Base-by-base conservation (phyloP, 1,140 invertebrate genomes). In the Bombus fervidus region DNA sequence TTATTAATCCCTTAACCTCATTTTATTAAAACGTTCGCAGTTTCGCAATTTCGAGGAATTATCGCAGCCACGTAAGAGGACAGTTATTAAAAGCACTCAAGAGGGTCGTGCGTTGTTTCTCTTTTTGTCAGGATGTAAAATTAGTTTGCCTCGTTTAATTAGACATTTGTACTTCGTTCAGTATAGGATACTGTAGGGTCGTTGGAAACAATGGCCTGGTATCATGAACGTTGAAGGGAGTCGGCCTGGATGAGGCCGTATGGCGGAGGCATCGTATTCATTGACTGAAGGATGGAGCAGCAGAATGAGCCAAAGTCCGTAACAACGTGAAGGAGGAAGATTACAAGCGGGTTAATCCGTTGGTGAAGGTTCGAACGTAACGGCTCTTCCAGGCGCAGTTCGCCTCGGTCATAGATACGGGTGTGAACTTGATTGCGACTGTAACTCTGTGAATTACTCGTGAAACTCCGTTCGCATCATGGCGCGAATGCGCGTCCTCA, bases 261-360 rank as follows among this genome's bases (percentile, higher is more conserved):
- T 79, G 84, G 72, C 39, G 73, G 41, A 59, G 78, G 85, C 86
- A 88, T 92, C 75, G 88, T 92, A 92, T 92, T 93, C 91, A 93
- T 93, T 90, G 91, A 90, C 90, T 81, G 85, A 76, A 85, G 86
- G 88, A 86, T 76, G 85, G 85, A 82, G 41, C 8, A 37, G 64
- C 57, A 68, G 76, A 83, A 80, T 62, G 15, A 78, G 37, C 41
- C 41, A 64, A 80, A 89, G 76, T 72, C 73, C 86, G 57, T 57
- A 85, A 80, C 34, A 83, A 59, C 85, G 88, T 64, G 80, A 73
- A 66, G 76, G 64, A 31, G 81, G 84, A 76, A 85, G 87, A 92
- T 92, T 91, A 91, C 88, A 76, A 86, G 85, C 85, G 87, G 86
- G 85, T 90, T 92, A 93, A 93, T 93, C 91, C 87, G 57, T 74